Evolutionary conservation across 2,797 vertebrate species (phyloP).

Genomic region (Crocodylus rhombifer): DNA sequence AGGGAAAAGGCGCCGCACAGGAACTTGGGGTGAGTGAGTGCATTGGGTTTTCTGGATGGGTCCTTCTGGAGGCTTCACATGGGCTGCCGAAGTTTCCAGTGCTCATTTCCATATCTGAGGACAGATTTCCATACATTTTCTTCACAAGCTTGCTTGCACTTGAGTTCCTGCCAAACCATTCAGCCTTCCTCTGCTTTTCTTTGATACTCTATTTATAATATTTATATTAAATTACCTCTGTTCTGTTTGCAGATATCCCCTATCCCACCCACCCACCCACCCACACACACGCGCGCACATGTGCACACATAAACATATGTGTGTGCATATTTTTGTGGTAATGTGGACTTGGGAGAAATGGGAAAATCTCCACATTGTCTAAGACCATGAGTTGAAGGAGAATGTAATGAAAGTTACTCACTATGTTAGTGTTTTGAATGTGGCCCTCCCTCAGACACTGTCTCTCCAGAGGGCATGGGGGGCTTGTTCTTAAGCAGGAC

Average conservation of each 20-base stretch:
- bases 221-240: slow-evolving; percentile 79
- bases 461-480: slow-evolving; percentile 40
- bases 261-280: slow-evolving; percentile 22
- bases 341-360: slow-evolving; percentile 58
- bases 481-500: background rate
- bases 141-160: slow-evolving; percentile 63
- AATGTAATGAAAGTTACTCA: slow-evolving; percentile 81
- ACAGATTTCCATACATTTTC: slow-evolving; percentile 69
- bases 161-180: slow-evolving; percentile 76
- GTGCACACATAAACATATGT: no score
- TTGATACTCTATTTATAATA: slow-evolving; percentile 84
- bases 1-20: background rate
- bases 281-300: no score
- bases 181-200: slow-evolving; percentile 76
- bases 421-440: slow-evolving; percentile 61
- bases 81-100: slow-evolving; percentile 6
- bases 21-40: background rate
- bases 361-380: slow-evolving; percentile 76
- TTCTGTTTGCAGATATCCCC: slow-evolving; percentile 76
- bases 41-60: slow-evolving; percentile 18
- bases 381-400: slow-evolving; percentile 77
- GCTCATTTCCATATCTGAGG: slow-evolving; percentile 40
- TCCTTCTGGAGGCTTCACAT: slow-evolving; percentile 31
- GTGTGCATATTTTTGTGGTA: slow-evolving; percentile 70
- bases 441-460: slow-evolving; percentile 44